phyloP scores from a whole-genome alignment of 2,888 invertebrate genomes.

The Synanthedon formicaeformis region DNA sequence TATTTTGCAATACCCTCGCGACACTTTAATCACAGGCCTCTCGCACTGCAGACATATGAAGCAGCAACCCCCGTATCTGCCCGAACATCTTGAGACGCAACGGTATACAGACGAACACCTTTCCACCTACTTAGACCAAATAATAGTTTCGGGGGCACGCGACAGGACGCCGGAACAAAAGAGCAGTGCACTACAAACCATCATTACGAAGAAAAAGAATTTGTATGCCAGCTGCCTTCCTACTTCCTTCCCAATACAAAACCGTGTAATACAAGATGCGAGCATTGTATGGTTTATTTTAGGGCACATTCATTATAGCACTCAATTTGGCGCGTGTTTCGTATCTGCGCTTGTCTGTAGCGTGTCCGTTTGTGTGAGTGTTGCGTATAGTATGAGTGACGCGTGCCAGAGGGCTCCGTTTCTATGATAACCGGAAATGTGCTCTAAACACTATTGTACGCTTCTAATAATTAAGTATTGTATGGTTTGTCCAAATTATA shows the following conservation, averaged over 20 bases:
- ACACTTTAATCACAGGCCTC: background rate
- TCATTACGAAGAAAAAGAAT: slow-evolving; percentile 63
- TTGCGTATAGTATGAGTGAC: slow-evolving; percentile 1
- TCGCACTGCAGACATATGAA: background rate
- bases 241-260: slow-evolving; percentile 63
- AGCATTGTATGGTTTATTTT: slow-evolving; percentile 55
- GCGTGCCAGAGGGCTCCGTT: slow-evolving; percentile 3
- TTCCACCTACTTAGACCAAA: slow-evolving; percentile 56
- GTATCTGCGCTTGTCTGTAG: background rate
- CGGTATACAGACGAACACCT: slow-evolving; percentile 56
- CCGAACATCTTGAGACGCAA: slow-evolving; percentile 57
- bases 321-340: slow-evolving; percentile 66
- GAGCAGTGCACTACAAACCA: slow-evolving; percentile 58
- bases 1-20: background rate
- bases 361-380: background rate
- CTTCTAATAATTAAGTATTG: background rate
- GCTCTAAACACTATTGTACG: background rate
- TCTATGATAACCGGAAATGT: slow-evolving; percentile 15
- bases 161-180: slow-evolving; percentile 60
- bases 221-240: slow-evolving; percentile 59
- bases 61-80: slow-evolving; percentile 19
- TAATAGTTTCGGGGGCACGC: slow-evolving; percentile 49
- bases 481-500: no score
- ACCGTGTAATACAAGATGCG: slow-evolving; percentile 62
- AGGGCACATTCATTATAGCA: slow-evolving; percentile 60